These are phyloP conservation scores for Zootermopsis nevadensis DNA, from an alignment of 2,888 invertebrate genomes.

Conservation along the genomic window DNA sequence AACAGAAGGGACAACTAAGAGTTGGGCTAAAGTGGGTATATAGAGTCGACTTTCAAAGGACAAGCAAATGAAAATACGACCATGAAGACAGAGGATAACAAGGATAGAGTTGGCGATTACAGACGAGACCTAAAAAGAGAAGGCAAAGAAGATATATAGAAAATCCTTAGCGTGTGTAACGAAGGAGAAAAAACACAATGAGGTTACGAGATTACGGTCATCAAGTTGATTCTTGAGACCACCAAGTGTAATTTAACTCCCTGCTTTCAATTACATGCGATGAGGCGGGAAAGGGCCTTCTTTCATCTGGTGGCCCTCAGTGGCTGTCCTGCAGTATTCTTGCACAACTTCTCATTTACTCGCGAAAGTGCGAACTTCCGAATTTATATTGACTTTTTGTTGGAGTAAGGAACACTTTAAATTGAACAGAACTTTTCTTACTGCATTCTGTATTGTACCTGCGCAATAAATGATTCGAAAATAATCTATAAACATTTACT, in stretches of 20 bases:
- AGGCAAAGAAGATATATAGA: slow-evolving; percentile 5
- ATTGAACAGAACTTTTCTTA: neutral
- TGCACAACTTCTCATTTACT: neutral
- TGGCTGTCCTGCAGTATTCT: neutral
- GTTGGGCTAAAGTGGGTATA: neutral
- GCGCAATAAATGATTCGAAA: too few relatives aligned
- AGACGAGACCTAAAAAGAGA: neutral
- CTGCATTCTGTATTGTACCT: too few relatives aligned
- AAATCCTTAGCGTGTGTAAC: slow-evolving; percentile 9
- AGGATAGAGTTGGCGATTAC: neutral
- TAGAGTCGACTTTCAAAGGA: neutral
- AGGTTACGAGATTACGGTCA: slow-evolving; percentile 9
- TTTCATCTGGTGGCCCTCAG: neutral
- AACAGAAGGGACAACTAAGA: neutral
- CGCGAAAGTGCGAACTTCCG: too few relatives aligned
- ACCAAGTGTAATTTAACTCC: slow-evolving; percentile 1
- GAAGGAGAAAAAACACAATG: slow-evolving; percentile 2
- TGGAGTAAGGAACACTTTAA: neutral
- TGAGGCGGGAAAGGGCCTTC: neutral
- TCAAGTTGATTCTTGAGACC: neutral
- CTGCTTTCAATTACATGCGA: slow-evolving; percentile 10
- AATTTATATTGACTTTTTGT: too few relatives aligned
- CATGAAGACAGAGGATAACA: neutral
- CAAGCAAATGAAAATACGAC: neutral
- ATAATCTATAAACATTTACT: too few relatives aligned